Base-by-base conservation (phyloP, 2,888 invertebrate genomes). In the Buathra laborator region DNA sequence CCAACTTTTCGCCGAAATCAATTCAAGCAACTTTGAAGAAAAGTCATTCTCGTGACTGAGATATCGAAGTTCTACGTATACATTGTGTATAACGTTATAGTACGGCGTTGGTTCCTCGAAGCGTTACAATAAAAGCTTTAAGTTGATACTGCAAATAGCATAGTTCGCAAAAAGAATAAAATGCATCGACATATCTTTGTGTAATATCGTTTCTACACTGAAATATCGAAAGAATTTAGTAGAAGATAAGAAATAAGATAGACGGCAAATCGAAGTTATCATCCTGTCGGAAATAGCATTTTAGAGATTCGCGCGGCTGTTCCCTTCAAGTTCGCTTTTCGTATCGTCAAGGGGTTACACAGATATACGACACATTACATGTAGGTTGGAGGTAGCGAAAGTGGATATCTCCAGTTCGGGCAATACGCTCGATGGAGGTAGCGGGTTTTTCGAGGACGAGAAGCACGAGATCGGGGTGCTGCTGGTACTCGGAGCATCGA, bases 1-100 rank as follows among this genome's bases (percentile, higher is more conserved):
- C 53, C 51, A 76, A 76, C 76, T 76, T 76, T 76, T 53, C 51
- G 76, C 64, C 76, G 66, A 76, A 76, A 76, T 66, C 76, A 76
- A 76, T 66, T 53, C 76, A 76, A 66, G 51, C 66, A 76, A 76
- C 76, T 66, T 51, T 37, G 51, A 66, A 59, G 37, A 32, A 44
- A 76, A 76, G 51, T 76, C 66, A 76, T 66, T 76, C 53, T 66
- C 53, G 51, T 53, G 51, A 32, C 64, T 76, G n/a, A 32, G 43
- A 51, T 76, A 48, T 76, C 66, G 53, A 76, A 66, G 76, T 76
- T 76, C 19, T 14, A 32, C 43, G 66, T 56, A 12, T 43, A 76
- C 44, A 59, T 56, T 72, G 24, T 44, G 29, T 48, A 12, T 1
- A 3, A 48, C 48, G 37, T 1, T 37, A 48, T 14, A 48, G 48